phyloP scores from a whole-genome alignment of 2,888 invertebrate species.

The Glaucopsyche alexis region DNA sequence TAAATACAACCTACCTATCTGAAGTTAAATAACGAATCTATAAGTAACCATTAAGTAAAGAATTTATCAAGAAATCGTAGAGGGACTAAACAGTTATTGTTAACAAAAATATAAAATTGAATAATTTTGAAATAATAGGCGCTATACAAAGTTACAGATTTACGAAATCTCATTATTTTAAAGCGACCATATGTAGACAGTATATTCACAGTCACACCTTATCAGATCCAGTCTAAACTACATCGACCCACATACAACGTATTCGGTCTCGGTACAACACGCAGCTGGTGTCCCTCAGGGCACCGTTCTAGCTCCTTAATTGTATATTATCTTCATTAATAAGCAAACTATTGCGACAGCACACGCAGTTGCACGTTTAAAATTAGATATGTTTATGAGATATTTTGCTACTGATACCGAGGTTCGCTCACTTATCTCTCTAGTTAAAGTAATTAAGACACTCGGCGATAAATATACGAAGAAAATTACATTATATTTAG shows the following conservation, averaged over 20 bases:
- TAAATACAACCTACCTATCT: too few relatives aligned
- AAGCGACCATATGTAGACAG: conserved; percentile 15
- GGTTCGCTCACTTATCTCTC: conserved; percentile 1
- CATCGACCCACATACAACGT: conserved; percentile 25
- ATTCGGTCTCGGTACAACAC: conserved; percentile 24
- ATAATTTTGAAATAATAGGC: too few relatives aligned
- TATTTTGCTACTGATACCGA: conserved; percentile 6
- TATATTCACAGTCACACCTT: conserved; percentile 13
- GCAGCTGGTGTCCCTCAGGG: conserved; percentile 29
- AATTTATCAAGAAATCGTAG: too few relatives aligned
- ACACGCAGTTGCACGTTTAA: conserved; percentile 14
- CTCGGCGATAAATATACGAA: neutral
- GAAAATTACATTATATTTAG: neutral
- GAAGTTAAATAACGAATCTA: too few relatives aligned
- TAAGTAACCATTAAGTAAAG: too few relatives aligned
- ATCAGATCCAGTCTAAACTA: conserved; percentile 27
- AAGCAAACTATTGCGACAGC: conserved; percentile 14
- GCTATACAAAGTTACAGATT: neutral
- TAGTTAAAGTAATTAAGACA: neutral
- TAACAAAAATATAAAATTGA: neutral
- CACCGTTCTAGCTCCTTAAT: conserved; percentile 19
- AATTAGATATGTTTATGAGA: conserved; percentile 13
- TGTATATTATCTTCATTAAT: conserved; percentile 26
- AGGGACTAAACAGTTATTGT: neutral
- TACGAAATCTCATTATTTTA: conserved; percentile 2